Conservation (phyloP, 2,113 vertebrate species). For the Cichladusa arquata region DNA sequence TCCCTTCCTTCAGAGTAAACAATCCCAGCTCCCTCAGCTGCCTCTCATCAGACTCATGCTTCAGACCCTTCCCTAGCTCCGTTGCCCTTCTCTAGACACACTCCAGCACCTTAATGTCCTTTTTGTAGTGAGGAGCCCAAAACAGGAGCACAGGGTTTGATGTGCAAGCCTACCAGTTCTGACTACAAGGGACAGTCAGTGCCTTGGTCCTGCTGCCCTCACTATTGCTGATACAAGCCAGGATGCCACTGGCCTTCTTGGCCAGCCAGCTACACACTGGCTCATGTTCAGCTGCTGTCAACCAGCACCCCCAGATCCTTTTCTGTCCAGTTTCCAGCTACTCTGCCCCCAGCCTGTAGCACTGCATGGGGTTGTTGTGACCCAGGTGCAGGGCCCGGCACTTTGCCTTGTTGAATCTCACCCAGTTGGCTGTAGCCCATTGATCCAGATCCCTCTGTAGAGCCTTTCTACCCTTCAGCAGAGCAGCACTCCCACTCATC, state of each 20-base stretch:
- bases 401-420: neutral
- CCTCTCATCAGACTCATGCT: neutral
- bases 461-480: neutral
- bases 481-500: neutral
- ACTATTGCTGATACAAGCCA: neutral
- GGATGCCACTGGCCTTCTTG: neutral
- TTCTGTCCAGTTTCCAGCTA: neutral
- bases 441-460: neutral
- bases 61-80: neutral
- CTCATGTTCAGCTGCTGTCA: neutral
- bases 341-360: neutral
- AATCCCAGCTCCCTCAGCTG: neutral
- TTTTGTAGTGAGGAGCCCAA: neutral
- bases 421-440: accelerated
- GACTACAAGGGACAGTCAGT: neutral
- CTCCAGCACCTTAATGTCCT: neutral
- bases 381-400: accelerated
- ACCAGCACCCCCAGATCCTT: neutral
- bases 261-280: accelerated
- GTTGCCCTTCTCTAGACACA: neutral
- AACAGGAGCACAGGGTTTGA: neutral
- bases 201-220: neutral
- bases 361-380: neutral
- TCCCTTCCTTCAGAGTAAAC: neutral
- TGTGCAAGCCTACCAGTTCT: too few relatives aligned